phyloP scores from a whole-genome alignment of 2,797 vertebrate genomes.

The Notolabrus celidotus region DNA sequence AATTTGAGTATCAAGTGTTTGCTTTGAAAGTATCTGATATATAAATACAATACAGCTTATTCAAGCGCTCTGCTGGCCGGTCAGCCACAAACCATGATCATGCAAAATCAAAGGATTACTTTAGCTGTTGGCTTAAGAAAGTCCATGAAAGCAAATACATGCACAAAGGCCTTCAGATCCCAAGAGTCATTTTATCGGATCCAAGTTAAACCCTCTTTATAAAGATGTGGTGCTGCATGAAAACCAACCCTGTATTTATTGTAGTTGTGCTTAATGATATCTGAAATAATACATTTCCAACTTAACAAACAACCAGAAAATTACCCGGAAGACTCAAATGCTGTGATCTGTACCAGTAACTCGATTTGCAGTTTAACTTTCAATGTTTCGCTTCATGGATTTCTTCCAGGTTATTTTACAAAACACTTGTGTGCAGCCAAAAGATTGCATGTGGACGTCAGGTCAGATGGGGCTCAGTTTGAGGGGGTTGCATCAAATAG shows the following conservation, averaged over 20 bases:
- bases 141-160: constrained; percentile 51
- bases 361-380: constrained; percentile 17
- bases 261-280: constrained; percentile 53
- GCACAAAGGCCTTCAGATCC: constrained; percentile 57
- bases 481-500: neutral
- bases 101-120: constrained; percentile 62
- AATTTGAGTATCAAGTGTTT: constrained; percentile 56
- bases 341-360: constrained; percentile 13
- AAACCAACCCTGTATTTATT: constrained; percentile 57
- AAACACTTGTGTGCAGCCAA: constrained; percentile 13
- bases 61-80: constrained; percentile 43
- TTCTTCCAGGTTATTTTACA: constrained; percentile 8
- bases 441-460: neutral
- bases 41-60: constrained; percentile 62
- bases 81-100: constrained; percentile 63
- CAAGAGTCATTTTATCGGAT: constrained; percentile 50
- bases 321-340: constrained; percentile 15
- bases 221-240: constrained; percentile 58
- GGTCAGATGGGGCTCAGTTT: constrained; percentile 3
- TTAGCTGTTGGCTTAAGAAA: constrained; percentile 53
- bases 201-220: constrained; percentile 68
- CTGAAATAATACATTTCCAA: constrained; percentile 56
- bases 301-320: constrained; percentile 39
- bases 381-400: neutral
- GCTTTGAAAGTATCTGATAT: constrained; percentile 55